Conservation (phyloP, 30 jellyfish, hydroid and myxozoan genomes). For the Mastigias papua region DNA sequence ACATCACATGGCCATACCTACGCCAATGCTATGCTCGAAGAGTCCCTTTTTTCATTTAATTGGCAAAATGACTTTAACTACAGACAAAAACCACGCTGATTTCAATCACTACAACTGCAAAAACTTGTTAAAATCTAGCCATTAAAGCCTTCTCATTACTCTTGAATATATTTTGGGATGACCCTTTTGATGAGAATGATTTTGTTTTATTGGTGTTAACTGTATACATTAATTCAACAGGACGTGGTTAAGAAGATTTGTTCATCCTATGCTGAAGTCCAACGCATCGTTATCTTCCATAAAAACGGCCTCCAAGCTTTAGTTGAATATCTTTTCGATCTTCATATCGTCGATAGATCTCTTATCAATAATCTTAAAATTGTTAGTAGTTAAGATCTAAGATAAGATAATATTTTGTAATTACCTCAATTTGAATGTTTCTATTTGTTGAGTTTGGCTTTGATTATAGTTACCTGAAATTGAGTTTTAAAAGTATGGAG, state of each 20-base stretch:
- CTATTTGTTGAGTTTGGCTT: too few species aligned
- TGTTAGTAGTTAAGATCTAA: too few species aligned
- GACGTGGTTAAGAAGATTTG: conserved; percentile 93
- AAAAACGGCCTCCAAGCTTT: conserved; percentile 98
- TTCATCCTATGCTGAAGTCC: conserved; percentile 90
- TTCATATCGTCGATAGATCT: background rate
- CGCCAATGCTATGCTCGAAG: too few species aligned
- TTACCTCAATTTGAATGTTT: background rate
- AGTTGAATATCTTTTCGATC: conserved; percentile 89
- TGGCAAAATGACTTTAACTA: too few species aligned
- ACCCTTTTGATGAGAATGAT: background rate
- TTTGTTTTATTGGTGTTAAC: background rate
- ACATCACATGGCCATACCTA: too few species aligned
- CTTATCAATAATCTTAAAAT: background rate
- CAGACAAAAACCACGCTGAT: too few species aligned
- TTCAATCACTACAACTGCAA: too few species aligned
- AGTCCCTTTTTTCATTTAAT: too few species aligned
- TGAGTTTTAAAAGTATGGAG: background rate
- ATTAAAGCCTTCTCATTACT: too few species aligned
- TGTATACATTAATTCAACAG: conserved; percentile 23
- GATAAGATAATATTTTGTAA: background rate
- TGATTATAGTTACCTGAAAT: background rate
- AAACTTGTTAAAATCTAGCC: too few species aligned
- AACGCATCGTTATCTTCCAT: conserved; percentile 96
- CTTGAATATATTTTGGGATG: background rate